Base-by-base conservation (phyloP, 2,888 invertebrate species). In the Acleris sparsana region DNA sequence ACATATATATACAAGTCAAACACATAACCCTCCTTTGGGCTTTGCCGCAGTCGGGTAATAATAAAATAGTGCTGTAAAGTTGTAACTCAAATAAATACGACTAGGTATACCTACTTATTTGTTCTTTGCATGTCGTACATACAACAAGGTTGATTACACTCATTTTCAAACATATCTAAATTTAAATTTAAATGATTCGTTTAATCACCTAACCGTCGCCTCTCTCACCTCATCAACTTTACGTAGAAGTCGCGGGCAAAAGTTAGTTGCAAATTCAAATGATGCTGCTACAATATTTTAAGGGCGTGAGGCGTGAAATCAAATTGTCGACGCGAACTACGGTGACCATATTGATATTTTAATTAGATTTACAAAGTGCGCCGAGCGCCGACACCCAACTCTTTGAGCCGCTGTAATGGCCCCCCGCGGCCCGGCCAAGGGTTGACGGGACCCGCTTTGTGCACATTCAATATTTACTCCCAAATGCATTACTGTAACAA, bases 341-440 rank as follows among this genome's bases (percentile, higher is more conserved):
- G 84, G 86, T 80, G 83, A 91, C 85, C 92, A 92, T 92, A 92
- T 92, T 92, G 92, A 92, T 92, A 92, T 92, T 92, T 92, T 92
- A 92, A 92, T 92, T 92, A 92, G 92, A 92, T 92, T 91, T 88
- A 90, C 91, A 90, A 91, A 90, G 90, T 90, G 71, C 71, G 73
- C 83, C 81, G 46, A 46, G 46, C 80, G 83, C 87, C 85, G 77
- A 87, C 88, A 86, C 88, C 88, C 91, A 92, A 89, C 92, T 92
- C 92, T 92, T 92, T 92, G 89, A 87, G 83, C 83, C 80, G 84
- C 78, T 82, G 85, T 92, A 92, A 92, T 92, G 92, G 92, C 92
- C 88, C 92, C 92, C 92, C 85, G 91, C 75, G 88, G 91, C 83
- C 87, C 80, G 73, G 87, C 88, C 85, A 92, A 92, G 92, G 92